Percentiles rank a stretch among this genome's conserved stretches.
These are phyloP conservation scores for Taenioides sp. DNA, from an alignment of 2,797 vertebrate genomes.

Conservation along the genomic window DNA sequence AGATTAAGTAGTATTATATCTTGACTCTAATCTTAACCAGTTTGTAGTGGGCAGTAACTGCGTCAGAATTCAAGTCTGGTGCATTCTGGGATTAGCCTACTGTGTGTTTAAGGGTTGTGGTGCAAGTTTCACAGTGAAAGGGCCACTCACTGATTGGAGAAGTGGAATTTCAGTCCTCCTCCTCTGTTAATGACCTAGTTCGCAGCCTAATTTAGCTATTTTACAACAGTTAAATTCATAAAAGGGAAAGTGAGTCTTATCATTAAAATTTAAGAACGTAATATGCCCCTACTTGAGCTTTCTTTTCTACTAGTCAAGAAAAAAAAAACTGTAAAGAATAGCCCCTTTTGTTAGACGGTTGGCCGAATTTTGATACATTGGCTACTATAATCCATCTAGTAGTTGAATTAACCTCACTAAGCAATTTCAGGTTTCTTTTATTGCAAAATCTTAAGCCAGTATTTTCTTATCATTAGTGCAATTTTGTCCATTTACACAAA, in stretches of 20 bases:
- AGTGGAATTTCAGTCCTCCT: not conserved
- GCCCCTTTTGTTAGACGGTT: not conserved
- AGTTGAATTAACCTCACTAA: not conserved
- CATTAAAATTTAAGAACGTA: not conserved
- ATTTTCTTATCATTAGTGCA: not conserved
- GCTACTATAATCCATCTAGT: not conserved
- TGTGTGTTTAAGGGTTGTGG: not conserved
- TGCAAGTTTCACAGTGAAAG: not conserved
- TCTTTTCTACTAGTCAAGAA: not conserved
- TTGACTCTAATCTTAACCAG: not conserved
- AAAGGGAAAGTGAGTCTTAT: not conserved
- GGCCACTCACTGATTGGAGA: not conserved
- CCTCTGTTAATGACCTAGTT: not conserved
- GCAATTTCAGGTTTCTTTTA: not conserved
- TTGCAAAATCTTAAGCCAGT: not conserved
- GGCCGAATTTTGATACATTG: not conserved
- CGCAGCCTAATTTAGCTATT: not conserved
- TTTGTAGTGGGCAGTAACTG: not conserved
- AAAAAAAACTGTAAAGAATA: not conserved
- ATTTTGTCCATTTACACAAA: conserved; percentile 15
- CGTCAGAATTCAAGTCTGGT: not conserved
- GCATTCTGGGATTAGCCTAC: not conserved
- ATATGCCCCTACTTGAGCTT: not conserved
- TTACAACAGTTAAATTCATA: not conserved
- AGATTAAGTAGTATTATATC: not conserved